Conservation (phyloP, 2,888 invertebrate genomes). For the Maniola hyperantus region DNA sequence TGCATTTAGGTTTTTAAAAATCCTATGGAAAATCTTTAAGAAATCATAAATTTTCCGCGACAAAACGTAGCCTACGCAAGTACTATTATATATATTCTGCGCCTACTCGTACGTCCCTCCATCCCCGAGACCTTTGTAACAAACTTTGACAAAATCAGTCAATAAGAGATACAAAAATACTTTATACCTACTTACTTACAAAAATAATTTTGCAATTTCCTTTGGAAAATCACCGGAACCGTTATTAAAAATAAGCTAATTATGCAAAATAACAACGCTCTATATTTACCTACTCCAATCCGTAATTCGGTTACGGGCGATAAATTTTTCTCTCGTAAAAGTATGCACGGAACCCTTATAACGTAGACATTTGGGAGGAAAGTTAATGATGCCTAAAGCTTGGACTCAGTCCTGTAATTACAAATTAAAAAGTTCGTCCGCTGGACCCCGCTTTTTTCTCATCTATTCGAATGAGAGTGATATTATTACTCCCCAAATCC, state of each 20-base stretch:
- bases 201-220: neutral
- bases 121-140: too few relatives aligned
- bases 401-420: slow-evolving; percentile 81
- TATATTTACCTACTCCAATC: slow-evolving; percentile 39
- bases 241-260: slow-evolving; percentile 26
- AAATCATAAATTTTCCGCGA: too few relatives aligned
- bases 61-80: too few relatives aligned
- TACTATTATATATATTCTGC: too few relatives aligned
- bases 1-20: too few relatives aligned
- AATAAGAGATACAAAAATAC: too few relatives aligned
- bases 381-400: slow-evolving; percentile 81
- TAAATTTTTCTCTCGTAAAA: slow-evolving; percentile 65
- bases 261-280: slow-evolving; percentile 31
- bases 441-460: slow-evolving; percentile 77
- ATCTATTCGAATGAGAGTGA: slow-evolving; percentile 77
- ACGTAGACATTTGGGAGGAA: slow-evolving; percentile 75
- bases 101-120: too few relatives aligned
- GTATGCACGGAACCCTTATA: slow-evolving; percentile 59
- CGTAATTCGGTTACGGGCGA: slow-evolving; percentile 67
- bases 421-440: slow-evolving; percentile 80
- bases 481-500: slow-evolving; percentile 74
- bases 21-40: too few relatives aligned
- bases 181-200: too few relatives aligned
- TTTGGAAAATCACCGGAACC: neutral
- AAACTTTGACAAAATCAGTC: too few relatives aligned